Base-by-base conservation (phyloP, 2,888 invertebrate species). In the Carpatolechia fugitivella region DNA sequence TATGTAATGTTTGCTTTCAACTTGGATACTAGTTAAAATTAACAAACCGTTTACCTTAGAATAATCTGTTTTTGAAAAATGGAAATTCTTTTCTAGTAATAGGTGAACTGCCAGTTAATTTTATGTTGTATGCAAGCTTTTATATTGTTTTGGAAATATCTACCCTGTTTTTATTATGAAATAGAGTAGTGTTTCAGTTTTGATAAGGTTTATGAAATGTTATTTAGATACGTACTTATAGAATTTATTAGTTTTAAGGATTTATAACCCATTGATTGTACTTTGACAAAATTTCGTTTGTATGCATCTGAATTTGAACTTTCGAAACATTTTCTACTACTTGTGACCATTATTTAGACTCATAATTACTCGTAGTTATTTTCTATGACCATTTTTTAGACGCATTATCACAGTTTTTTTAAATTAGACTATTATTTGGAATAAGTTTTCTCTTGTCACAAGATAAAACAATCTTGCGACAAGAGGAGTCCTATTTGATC, bases 321-420 rank as follows among this genome's bases (percentile, higher is more conserved):
- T n/a, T n/a, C n/a, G n/a, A n/a, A n/a, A n/a, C n/a, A n/a, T n/a
- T n/a, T n/a, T n/a, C n/a, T n/a, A n/a, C n/a, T n/a, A n/a, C n/a
- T n/a, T n/a, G n/a, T n/a, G n/a, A n/a, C n/a, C n/a, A n/a, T n/a
- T n/a, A n/a, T n/a, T n/a, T n/a, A n/a, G n/a, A n/a, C n/a, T 24
- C 29, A 13, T 13, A 24, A 20, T 13, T 46, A 11, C 6, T 30
- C 14, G 14, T 13, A 30, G 46, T 46, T 24, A 29, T 13, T 44
- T 29, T 46, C n/a, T 14, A 14, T 36, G 36, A 36, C 36, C 36
- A 36, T 60, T 50, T 54, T 52, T 61, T 56, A 52, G 67, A 69
- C 66, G 62, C 66, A 30, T 60, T 60, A 64, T 65, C 53, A 48
- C 49, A 64, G 62, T 24, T 24, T 56, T 60, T 52, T 54, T 55